Conservation (phyloP, 2,888 invertebrate genomes). For the Azorinus chamasolen region DNA sequence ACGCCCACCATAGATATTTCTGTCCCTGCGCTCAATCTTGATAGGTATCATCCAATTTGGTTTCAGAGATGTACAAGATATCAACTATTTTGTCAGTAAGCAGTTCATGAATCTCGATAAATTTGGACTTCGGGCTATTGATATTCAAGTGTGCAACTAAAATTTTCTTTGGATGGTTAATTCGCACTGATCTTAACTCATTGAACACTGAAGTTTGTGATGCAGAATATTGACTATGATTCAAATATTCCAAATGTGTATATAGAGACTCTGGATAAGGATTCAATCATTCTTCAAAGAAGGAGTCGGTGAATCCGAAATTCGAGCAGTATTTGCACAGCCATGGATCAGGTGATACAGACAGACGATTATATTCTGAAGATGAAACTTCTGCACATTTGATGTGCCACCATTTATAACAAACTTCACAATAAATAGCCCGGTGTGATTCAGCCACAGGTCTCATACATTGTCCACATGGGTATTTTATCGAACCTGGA, state of each 20-base stretch:
- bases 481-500: too few relatives aligned
- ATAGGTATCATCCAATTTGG: constrained; percentile 21
- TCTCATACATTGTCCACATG: constrained; percentile 5
- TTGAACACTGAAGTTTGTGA: background rate
- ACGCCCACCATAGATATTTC: constrained; percentile 29
- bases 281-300: too few relatives aligned
- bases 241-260: too few relatives aligned
- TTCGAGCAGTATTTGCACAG: background rate
- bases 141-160: constrained; percentile 22
- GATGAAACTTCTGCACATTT: constrained; percentile 4
- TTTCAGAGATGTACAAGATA: constrained; percentile 27
- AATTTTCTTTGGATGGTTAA: constrained; percentile 20
- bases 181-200: constrained; percentile 2
- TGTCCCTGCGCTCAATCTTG: constrained; percentile 14
- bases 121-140: constrained; percentile 29
- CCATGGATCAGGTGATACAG: background rate
- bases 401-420: constrained; percentile 12
- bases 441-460: constrained; percentile 11
- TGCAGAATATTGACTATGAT: too few relatives aligned
- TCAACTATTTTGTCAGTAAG: constrained; percentile 20
- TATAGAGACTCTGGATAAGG: too few relatives aligned
- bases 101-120: constrained; percentile 12
- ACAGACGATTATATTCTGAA: background rate
- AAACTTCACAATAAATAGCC: constrained; percentile 5
- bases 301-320: constrained; percentile 6